phyloP scores from a whole-genome alignment of 1,140 invertebrate species.

The Choristoneura fumiferana region DNA sequence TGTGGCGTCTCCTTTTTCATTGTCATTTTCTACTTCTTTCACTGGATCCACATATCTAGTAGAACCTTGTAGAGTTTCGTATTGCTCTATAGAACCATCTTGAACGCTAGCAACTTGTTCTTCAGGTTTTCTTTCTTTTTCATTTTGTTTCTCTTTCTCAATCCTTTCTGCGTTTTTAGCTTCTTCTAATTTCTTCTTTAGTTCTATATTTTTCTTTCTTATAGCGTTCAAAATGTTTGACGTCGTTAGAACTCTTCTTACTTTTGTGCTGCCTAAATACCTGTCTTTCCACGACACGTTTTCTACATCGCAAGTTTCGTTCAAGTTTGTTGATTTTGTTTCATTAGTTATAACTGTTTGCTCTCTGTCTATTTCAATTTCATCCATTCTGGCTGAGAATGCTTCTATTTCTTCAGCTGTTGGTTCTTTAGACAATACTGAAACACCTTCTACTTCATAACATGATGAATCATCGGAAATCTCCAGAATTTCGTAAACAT shows the following conservation, averaged over 20 bases:
- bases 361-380: slow-evolving; percentile 55
- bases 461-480: slow-evolving; percentile 70
- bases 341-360: slow-evolving; percentile 39
- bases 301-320: slow-evolving; percentile 32
- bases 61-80: slow-evolving; percentile 66
- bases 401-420: slow-evolving; percentile 64
- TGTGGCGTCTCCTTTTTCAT: slow-evolving; percentile 22
- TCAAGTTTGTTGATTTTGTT: slow-evolving; percentile 26
- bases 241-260: slow-evolving; percentile 78
- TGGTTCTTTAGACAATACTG: slow-evolving; percentile 66
- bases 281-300: slow-evolving; percentile 73
- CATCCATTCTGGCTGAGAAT: slow-evolving; percentile 70
- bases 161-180: slow-evolving; percentile 35
- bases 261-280: slow-evolving; percentile 76
- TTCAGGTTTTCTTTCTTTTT: slow-evolving; percentile 21
- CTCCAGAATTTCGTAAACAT: slow-evolving; percentile 62
- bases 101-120: slow-evolving; percentile 28
- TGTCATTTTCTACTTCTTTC: slow-evolving; percentile 32
- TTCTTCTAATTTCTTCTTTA: slow-evolving; percentile 73
- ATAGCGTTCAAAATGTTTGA: slow-evolving; percentile 79
- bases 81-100: slow-evolving; percentile 71
- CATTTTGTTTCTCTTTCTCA: slow-evolving; percentile 18
- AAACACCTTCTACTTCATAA: slow-evolving; percentile 58
- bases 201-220: slow-evolving; percentile 80
- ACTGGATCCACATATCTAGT: slow-evolving; percentile 69